phyloP scores from a whole-genome alignment of 2,888 invertebrate genomes.

The Andrena flavipes region DNA sequence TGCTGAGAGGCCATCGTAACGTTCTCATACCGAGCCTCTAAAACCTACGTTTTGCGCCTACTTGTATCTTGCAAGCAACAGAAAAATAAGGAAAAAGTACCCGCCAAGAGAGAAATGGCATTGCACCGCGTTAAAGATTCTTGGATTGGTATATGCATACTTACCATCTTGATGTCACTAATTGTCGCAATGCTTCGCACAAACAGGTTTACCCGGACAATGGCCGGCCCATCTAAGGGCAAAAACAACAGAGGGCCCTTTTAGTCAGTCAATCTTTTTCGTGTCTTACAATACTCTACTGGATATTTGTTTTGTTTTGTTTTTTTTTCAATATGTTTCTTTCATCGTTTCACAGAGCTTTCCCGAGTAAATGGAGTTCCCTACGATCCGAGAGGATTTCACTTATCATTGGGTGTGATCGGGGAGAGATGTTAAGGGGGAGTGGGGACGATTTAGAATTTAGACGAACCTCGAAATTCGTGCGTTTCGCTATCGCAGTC shows the following conservation, averaged over 20 bases:
- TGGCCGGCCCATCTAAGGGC: slow-evolving; percentile 95
- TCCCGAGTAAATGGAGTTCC: background rate
- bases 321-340: slow-evolving; percentile 12
- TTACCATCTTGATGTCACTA: slow-evolving; percentile 99
- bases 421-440: background rate
- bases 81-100: slow-evolving; percentile 70
- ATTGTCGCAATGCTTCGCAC: slow-evolving; percentile 99
- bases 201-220: slow-evolving; percentile 99
- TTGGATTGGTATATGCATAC: slow-evolving; percentile 85
- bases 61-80: slow-evolving; percentile 72
- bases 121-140: slow-evolving; percentile 65
- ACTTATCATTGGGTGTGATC: background rate
- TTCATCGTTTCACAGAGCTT: background rate
- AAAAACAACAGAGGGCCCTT: slow-evolving; percentile 84
- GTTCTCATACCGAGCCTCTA: slow-evolving; percentile 60
- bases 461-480: background rate
- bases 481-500: background rate
- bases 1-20: slow-evolving; percentile 37
- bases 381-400: slow-evolving; percentile 1
- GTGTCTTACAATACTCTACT: slow-evolving; percentile 70
- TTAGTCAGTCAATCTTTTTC: slow-evolving; percentile 68
- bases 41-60: slow-evolving; percentile 78
- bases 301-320: slow-evolving; percentile 47
- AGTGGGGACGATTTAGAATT: background rate
- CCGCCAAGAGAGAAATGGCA: slow-evolving; percentile 71